Base-by-base conservation (phyloP, 1,140 invertebrate genomes). In the Habropoda laboriosa region DNA sequence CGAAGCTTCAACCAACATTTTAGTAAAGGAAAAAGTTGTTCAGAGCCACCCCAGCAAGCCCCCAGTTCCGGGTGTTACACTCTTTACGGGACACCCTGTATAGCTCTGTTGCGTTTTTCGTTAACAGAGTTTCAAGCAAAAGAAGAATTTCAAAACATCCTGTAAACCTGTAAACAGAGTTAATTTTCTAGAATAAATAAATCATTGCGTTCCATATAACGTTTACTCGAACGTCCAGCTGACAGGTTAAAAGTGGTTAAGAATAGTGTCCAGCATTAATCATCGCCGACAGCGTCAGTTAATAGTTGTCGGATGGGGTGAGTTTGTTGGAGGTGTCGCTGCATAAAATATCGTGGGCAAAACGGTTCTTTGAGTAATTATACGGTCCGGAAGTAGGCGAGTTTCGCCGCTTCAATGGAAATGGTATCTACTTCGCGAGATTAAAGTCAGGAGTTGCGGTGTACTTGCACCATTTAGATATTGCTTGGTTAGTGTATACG, bases 401-500 rank as follows among this genome's bases (percentile, higher is more conserved):
- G 71, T 47, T 21, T 18, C 13, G 55, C 30, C 12, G 42, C 51
- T 38, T 40, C 2, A 35, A 72, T 49, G 45, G 35, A 40, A 64
- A 64, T 47, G 58, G n/a, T 63, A 38, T 55, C 40, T 68, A 77
- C 74, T 77, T n/a, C 16, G 74, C 61, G 74, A 68, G 64, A 77
- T 67, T 67, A 68, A 77, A 68, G 74, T 58, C 49, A 42, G n/a
- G 51, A n/a, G n/a, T n/a, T 4, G 49, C 38, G 51, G 38, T 32
- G 27, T 57, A 49, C 38, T 51, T 27, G 47, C 45, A 24, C 35
- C 75, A 49, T 78, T 60, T 71, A 47, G 55, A 78, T 78, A 71
- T 71, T 71, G 42, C 63, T 45, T 10, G 74, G 72, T 75, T 45
- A 57, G 74, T 49, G n/a, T n/a, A n/a, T n/a, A 58, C n/a, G 7